Base-by-base conservation (phyloP, 2,888 invertebrate species). In the Argynnis bischoffii region DNA sequence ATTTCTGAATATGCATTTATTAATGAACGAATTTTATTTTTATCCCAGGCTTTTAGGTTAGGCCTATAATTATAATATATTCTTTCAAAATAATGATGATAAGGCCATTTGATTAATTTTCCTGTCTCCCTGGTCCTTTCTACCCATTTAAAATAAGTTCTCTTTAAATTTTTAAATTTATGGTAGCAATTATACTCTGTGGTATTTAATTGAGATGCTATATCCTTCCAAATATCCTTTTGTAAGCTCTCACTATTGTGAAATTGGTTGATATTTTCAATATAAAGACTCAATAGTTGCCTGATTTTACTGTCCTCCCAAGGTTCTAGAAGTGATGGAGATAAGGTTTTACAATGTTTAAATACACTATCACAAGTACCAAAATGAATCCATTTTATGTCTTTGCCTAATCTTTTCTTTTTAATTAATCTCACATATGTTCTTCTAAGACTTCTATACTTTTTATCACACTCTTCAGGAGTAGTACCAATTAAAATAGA, bases 221-320 rank as follows among this genome's bases (percentile, higher is more conserved):
- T 91, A 31, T 89, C 89, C 71, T 79, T 88, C 92, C 92, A 92
- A n/a, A 91, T 74, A 67, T 92, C 90, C 75, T 89, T 91, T 67
- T 90, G 89, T 26, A 80, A 85, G 8, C 14, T 59, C 55, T 86
- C 81, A 0, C 84, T 75, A 68, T 79, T 85, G 53, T 84, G 78
- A 61, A 92, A 90, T 71, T 81, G 85, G 63, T 70, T 78, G 0
- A 91, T 76, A 66, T 91, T 91, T 51, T 90, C 89, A 66, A 91
- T 81, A 71, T 92, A 92, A 1, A 90, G 78, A 54, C 72, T 81
- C 0, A 92, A 78, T n/a, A 92, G 75, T 61, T 75, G 81, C 56
- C 83, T 80, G 2, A 89, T 81, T 76, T 87, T 89, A n/a, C 74
- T 74, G 46, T 91, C 91, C 61, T 90, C 89, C 92, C 92, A 92